Evolutionary conservation across 2,888 invertebrate species (phyloP).

Genomic region (Platerodrilus igneus): DNA sequence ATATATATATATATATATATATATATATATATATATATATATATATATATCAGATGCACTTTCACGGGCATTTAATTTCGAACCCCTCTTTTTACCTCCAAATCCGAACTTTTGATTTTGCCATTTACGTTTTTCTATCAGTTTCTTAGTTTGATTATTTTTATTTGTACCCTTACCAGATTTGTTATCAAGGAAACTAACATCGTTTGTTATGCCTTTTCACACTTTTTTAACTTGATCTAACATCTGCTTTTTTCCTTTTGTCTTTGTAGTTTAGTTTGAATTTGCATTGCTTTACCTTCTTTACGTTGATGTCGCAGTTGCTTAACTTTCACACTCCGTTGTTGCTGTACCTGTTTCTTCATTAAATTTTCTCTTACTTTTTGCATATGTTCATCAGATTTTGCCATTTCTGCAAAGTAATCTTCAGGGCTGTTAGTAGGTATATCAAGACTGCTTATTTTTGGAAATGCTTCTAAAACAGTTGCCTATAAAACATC

Average conservation of each 20-base stretch:
- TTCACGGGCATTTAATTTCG: conserved; percentile 80
- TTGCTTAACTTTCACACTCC: conserved; percentile 86
- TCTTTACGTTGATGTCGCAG: conserved; percentile 88
- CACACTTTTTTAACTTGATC: conserved; percentile 91
- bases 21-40: too few species aligned
- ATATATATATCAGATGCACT: conserved; percentile 68
- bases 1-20: too few species aligned
- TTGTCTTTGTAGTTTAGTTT: conserved; percentile 77
- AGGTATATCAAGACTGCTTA: conserved; percentile 69
- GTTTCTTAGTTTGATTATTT: conserved; percentile 35
- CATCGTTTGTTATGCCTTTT: conserved; percentile 74
- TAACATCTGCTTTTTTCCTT: conserved; percentile 88
- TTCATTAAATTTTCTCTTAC: conserved; percentile 77
- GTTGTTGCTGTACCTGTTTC: conserved; percentile 78
- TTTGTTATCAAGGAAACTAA: conserved; percentile 69
- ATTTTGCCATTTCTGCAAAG: conserved; percentile 98
- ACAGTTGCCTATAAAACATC: conserved; percentile 81
- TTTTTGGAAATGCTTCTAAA: conserved; percentile 68
- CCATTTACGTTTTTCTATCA: conserved; percentile 55
- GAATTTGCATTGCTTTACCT: conserved; percentile 80
- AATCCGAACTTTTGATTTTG: conserved; percentile 89
- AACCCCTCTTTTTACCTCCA: conserved; percentile 91
- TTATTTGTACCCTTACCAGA: conserved; percentile 5
- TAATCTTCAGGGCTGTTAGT: conserved; percentile 92
- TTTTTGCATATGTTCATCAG: conserved; percentile 97